Evolutionary conservation across 2,797 vertebrate species (phyloP), one percentile per base, ranked within the genome.

Genomic region (Sebastes miniatus): DNA sequence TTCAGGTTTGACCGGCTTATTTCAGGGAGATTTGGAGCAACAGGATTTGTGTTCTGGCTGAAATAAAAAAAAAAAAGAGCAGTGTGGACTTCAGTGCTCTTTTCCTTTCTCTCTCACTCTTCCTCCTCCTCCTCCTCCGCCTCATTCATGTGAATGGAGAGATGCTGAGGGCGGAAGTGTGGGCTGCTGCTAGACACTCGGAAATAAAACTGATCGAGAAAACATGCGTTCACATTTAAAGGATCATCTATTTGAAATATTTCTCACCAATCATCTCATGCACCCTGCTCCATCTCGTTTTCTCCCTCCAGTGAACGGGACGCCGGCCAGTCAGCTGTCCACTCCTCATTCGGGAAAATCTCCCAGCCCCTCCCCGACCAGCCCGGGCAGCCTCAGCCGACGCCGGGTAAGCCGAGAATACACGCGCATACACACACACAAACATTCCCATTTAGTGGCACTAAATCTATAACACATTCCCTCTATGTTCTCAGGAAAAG

Each of bases 301-400:
- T 67, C 68, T 80, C 69, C 86, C 72, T 77, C 70, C 81, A 99
- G 98, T 99, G 87, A 99, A 99, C 93, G 98, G 98, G 94, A 98
- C 95, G 68, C 97, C 97, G 78, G 97, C 97, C 91, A 99, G 97
- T 93, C 98, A 98, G 95, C 96, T 98, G 82, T 99, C 98, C 82
- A 98, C 97, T 92, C 97, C 98, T 64, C 96, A 97, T 75, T 98
- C 97, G 64, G 96, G 96, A 92, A 98, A 99, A 87, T 98, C 98
- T 76, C 97, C 98, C 90, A 97, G 98, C 90, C 97, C 98, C 32
- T 97, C 97, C 88, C 98, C 98, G 39, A 96, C 96, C 92, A 98
- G 97, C 91, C 98, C 97, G 2, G 97, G 96, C 87, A 98, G 96
- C 93, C 96, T 97, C 91, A 96, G 94, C 93, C 97, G 93, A 95